Evolutionary conservation across 2,113 vertebrate genomes (phyloP), one percentile per base, ranked within the genome.

Genomic region (Phalacrocorax brasilianus): DNA sequence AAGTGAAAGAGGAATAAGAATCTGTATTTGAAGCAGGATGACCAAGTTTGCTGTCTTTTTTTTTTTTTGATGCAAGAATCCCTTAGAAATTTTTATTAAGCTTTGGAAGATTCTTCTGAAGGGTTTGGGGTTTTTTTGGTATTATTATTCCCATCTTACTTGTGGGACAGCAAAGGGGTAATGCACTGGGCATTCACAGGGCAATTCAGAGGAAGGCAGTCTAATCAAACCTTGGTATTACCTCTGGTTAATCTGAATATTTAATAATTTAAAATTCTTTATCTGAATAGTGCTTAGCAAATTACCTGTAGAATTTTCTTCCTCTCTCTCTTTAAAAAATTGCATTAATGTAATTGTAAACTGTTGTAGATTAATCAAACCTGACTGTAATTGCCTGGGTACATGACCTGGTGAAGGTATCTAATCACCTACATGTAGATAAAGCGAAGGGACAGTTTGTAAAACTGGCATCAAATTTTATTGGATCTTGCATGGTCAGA

Each of bases 381-480:
- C 47, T 90, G 77, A 74, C 55, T 53, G 44, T 74, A 81, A 80
- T 76, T 92, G 33, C 23, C n/a, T 26, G 2, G 6, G n/a, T 82
- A 56, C 56, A 67, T 20, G 66, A 94, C 24, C 32, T 18, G 6
- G 49, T 84, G 32, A 82, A 94, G 14, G 6, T 93, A 55, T 88
- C 52, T 96, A 89, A 94, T 91, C 58, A 83, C 22, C 67, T 91
- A 62, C 22, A 68, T 24, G 35, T 8, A 85, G 44, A 82, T 33
- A 49, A 33, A 66, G 6, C 8, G 56, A 88, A 92, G 30, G 10
- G 19, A 38, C 24, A 52, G 32, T 92, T 78, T 79, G 33, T 42
- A 89, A 86, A 97, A 94, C 42, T 76, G 50, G 13, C 44, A 67
- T 71, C 38, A 68, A 47, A 78, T 97, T 95, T 93, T 91, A 90